Conservation (phyloP, 2,113 vertebrate species). For the Narcine bancroftii region DNA sequence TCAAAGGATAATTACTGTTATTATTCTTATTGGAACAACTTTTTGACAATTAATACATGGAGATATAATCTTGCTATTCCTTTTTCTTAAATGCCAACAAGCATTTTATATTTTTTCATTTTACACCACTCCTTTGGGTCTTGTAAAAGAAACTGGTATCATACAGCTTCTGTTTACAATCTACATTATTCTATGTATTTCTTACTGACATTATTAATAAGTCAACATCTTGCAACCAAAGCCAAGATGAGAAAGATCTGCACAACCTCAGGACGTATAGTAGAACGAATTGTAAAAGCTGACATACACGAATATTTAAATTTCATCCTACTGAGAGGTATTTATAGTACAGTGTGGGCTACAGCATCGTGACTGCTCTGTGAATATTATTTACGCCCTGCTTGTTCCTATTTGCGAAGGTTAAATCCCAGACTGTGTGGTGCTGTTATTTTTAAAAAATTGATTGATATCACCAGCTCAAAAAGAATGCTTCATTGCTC, state of each 20-base stretch:
- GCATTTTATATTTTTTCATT: neutral
- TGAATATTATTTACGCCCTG: conserved; percentile 1
- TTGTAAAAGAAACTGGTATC: neutral
- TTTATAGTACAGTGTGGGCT: conserved; percentile 33
- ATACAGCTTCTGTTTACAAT: neutral
- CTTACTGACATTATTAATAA: neutral
- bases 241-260: neutral
- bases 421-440: conserved; percentile 10
- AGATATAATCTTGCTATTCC: neutral
- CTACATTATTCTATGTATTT: neutral
- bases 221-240: conserved; percentile 9
- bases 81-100: neutral
- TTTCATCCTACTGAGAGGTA: conserved; percentile 22
- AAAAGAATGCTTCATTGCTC: neutral
- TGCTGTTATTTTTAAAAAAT: neutral
- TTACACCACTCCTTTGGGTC: neutral
- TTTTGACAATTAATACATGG: neutral
- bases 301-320: conserved; percentile 15
- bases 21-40: neutral
- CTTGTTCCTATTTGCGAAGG: conserved; percentile 22
- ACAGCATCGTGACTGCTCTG: conserved; percentile 13
- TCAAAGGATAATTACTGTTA: too few species aligned
- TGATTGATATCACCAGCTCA: conserved; percentile 19
- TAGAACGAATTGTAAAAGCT: neutral
- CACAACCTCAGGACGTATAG: neutral